Conservation (phyloP, 1,140 invertebrate species). For the Platorchestia sp. region DNA sequence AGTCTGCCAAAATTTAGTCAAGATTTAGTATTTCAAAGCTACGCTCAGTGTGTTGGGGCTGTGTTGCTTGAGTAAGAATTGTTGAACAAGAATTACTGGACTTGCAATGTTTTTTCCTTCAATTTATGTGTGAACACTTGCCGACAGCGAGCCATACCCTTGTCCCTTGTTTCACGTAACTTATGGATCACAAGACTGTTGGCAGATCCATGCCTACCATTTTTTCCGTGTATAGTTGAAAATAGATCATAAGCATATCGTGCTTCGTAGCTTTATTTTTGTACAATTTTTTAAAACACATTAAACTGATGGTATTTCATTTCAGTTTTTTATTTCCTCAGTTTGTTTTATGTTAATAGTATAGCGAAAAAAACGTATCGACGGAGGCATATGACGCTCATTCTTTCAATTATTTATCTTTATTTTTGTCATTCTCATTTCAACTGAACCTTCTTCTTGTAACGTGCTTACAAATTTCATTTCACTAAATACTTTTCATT, state of each 20-base stretch:
- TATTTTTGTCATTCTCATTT: not conserved
- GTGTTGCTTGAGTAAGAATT: not conserved
- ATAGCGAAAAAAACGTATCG: not conserved
- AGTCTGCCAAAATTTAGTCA: not conserved
- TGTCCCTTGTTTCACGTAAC: not conserved
- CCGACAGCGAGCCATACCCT: not conserved
- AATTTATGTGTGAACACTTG: not conserved
- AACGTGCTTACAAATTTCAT: not conserved
- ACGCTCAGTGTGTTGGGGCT: not conserved
- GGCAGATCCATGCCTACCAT: not conserved
- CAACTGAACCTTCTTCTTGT: not conserved
- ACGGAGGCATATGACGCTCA: not conserved
- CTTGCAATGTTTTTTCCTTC: not conserved
- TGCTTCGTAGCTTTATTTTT: slow-evolving; percentile 48
- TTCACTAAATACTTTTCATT: not conserved
- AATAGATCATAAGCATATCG: slow-evolving; percentile 14
- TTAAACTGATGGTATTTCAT: slow-evolving; percentile 25
- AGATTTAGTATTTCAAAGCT: not conserved
- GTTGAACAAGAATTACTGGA: not conserved
- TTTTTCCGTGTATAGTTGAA: slow-evolving; percentile 17
- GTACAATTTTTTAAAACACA: slow-evolving; percentile 41
- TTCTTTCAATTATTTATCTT: not conserved
- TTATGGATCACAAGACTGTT: not conserved
- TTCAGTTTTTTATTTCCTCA: slow-evolving; percentile 11
- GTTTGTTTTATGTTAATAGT: not conserved